Evolutionary conservation across 2,797 vertebrate genomes (phyloP), one percentile per base, ranked within the genome.

Genomic region (Eptatretus atami): DNA sequence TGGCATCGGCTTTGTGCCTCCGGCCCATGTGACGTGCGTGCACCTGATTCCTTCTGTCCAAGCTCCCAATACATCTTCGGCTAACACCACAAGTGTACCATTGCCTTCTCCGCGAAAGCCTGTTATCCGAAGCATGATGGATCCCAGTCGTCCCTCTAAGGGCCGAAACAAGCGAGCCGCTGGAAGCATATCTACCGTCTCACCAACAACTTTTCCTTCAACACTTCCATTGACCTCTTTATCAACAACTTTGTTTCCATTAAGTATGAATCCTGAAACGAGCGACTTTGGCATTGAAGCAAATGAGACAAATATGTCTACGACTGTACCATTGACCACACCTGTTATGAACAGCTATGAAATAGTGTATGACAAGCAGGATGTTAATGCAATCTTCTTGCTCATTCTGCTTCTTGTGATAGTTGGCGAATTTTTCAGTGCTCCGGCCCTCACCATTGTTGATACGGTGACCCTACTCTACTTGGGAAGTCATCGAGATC

Each of bases 381-480:
- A 80, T 64, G 86, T 94, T 63, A 77, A 88, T 75, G 78, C 71
- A 44, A 86, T 87, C 72, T 98, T 98, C 70, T 74, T 95, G 3
- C 74, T 94, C 67, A 88, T 98, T 70, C 73, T 98, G 60, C 76
- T 95, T 6, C 80, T 98, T 24, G 76, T 98, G 69, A 92, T 98
- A 10, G 79, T 92, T 53, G 90, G 90, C 8, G 90, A 98, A 69
- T 98, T 98, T 73, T 98, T 98, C 76, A 94, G 87, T 53, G 87
- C 90, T 6, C 90, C 88, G 0, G 88, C 88, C 1, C 76, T 94
- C 65, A 98, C 90, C 57, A 93, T 98, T 6, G 90, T 95, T 68
- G 90, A 98, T 75, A 94, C 90, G 0, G 76, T 94, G 53, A 98
- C 92, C 1, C 77, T 98, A 67, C 85, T 95, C 72, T 86, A 93